Percentiles rank a stretch among this genome's conserved stretches.
These are phyloP conservation scores for Aphis gossypii DNA, from an alignment of 1,140 invertebrate species.

Conservation along the genomic window DNA sequence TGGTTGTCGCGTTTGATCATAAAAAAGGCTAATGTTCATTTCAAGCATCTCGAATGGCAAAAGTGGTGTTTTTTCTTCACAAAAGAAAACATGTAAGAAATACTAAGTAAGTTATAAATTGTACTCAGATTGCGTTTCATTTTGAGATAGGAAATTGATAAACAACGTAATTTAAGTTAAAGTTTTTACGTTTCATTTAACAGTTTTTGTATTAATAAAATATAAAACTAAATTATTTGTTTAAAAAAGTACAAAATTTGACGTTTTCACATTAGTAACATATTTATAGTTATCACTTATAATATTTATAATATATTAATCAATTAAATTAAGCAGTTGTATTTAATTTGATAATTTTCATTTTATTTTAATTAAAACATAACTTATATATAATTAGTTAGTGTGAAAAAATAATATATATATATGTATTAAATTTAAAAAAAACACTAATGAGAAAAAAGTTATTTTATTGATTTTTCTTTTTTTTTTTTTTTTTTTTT, in stretches of 20 bases:
- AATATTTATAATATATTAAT: background rate
- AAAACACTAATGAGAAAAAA: background rate
- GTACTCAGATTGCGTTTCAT: background rate
- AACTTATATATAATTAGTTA: background rate
- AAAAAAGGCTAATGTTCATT: conserved; percentile 47
- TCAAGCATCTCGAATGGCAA: background rate
- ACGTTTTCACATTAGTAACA: background rate
- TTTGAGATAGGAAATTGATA: background rate
- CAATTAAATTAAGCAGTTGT: background rate
- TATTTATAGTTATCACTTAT: background rate
- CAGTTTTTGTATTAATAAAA: no score
- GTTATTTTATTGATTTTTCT: background rate
- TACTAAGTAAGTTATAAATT: conserved; percentile 45
- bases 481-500: background rate
- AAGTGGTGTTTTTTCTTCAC: background rate
- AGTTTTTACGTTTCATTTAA: background rate
- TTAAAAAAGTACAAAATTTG: background rate
- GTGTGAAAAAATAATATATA: background rate
- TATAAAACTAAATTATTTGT: background rate
- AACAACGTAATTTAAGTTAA: background rate
- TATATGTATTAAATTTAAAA: background rate
- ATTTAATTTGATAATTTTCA: background rate
- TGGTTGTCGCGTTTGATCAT: background rate
- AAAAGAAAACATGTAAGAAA: conserved; percentile 37
- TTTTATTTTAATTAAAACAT: background rate